Conservation (phyloP, 2,113 vertebrate genomes). For the Cyanocitta stelleri region DNA sequence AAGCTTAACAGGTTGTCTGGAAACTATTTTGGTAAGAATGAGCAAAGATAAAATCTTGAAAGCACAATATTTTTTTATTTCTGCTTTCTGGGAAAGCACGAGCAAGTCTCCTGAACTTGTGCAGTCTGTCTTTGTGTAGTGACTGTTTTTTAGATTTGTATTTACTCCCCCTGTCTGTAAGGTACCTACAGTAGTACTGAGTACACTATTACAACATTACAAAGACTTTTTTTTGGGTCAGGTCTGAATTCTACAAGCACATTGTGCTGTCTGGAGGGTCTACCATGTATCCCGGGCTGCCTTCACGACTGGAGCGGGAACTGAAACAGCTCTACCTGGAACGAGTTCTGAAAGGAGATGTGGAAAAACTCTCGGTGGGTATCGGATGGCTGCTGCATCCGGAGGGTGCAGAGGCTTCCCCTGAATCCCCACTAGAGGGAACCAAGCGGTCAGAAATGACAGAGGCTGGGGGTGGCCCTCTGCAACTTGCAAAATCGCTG, state of each 20-base stretch:
- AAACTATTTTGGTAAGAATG: neutral
- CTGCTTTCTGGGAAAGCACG: neutral
- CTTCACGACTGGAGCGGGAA: conserved; percentile 93
- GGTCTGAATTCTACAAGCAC: conserved; percentile 98
- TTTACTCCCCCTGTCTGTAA: neutral
- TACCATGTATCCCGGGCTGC: conserved; percentile 97
- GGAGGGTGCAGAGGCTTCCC: neutral
- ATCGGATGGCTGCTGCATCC: too few species aligned
- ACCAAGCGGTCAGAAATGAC: conserved; percentile 16
- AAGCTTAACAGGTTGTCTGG: neutral
- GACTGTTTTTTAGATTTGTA: rapidly evolving
- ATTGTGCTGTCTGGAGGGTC: conserved; percentile 97
- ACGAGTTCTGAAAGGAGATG: conserved; percentile 95
- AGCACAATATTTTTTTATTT: neutral
- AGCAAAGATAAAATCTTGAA: neutral
- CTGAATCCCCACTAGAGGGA: conserved; percentile 68
- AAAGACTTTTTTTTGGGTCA: conserved; percentile 39
- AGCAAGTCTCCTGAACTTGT: neutral
- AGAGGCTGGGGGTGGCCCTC: neutral
- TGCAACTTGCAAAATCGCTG: neutral
- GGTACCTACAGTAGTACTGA: neutral
- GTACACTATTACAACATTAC: neutral
- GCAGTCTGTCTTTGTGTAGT: neutral
- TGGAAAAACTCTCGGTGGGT: conserved; percentile 97
- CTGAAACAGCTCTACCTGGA: conserved; percentile 98